A percentile compares a stretch with the other conserved stretches of the same genome.
Evolutionary conservation across 1,140 invertebrate species (phyloP).

Genomic region (Aphelinus atriplicis): DNA sequence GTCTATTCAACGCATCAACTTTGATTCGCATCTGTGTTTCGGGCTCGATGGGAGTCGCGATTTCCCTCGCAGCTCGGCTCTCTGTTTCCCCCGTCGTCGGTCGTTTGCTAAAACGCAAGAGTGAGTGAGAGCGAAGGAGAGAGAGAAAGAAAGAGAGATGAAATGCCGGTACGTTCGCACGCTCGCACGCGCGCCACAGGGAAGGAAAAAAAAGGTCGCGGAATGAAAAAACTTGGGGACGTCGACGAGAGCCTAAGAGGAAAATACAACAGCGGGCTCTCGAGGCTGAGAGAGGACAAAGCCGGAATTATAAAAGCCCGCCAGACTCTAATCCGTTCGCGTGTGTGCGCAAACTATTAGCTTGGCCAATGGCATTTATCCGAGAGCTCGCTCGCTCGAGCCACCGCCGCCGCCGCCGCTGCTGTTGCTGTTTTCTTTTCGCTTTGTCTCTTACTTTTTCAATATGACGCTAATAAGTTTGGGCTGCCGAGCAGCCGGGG

Average conservation of each 20-base stretch:
- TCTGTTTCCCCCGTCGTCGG: background rate
- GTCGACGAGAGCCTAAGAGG: background rate
- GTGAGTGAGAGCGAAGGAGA: no score
- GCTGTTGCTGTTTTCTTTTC: no score
- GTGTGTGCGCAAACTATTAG: slow-evolving; percentile 7
- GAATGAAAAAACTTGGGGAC: slow-evolving; percentile 33
- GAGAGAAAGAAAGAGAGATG: slow-evolving; percentile 4
- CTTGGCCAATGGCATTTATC: background rate
- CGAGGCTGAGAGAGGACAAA: background rate
- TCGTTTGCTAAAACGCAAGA: background rate
- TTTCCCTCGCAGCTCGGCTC: background rate
- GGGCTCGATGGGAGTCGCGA: slow-evolving; percentile 2
- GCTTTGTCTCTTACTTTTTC: background rate
- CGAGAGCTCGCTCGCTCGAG: background rate
- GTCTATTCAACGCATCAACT: background rate
- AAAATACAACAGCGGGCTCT: background rate
- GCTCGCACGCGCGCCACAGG: background rate
- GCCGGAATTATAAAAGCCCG: slow-evolving; percentile 18
- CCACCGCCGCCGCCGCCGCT: no score
- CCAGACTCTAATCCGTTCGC: no score
- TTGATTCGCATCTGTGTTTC: background rate
- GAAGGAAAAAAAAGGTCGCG: slow-evolving; percentile 4
- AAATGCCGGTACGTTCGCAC: slow-evolving; percentile 3
- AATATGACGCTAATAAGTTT: slow-evolving; percentile 19
- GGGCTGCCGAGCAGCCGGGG: background rate